Evolutionary conservation across 2,113 vertebrate species (phyloP), one percentile per base, ranked within the genome.

Genomic region (Elephas maximus): DNA sequence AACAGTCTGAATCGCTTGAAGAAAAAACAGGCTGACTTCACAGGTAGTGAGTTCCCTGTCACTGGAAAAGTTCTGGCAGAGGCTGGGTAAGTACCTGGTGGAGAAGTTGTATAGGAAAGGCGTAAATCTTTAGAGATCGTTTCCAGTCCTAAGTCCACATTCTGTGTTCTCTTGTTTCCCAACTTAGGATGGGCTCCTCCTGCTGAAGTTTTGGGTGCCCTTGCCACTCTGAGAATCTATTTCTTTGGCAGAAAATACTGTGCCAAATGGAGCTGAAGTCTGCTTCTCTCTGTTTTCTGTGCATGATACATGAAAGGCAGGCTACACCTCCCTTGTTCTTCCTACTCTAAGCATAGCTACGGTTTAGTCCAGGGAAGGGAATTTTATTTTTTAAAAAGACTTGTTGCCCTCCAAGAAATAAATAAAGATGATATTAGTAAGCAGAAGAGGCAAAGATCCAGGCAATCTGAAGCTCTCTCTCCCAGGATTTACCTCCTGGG

Each of bases 351-450:
- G 94, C n/a, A 90, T 73, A 88, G 48, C 28, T 12, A 67, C 44
- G 30, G 53, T 48, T 96, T 83, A 69, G 44, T 53, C 79, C 53
- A 80, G 83, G 41, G 53, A 87, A 93, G 48, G 5, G 44, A 45
- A 53, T 45, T 65, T 88, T 84, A 45, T 17, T 74, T 41, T 78
- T 81, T 37, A 44, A 69, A 69, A 44, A 91, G 89, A 6, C 33
- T 81, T 85, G 63, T 81, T 92, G 78, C 62, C 18, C 53, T 93
- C 63, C 71, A 60, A 97, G 8, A 96, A 77, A 84, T 87, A 89
- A 89, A 90, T 62, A 93, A 95, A 95, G 62, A 73, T 63, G 73
- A 30, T 33, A 7, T 89, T 44, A 88, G 57, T 80, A 93, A 91
- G 62, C 71, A 92, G 48, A 69, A 94, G 80, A 84, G 85, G 57